Evolutionary conservation across 2,888 invertebrate genomes (phyloP).

Genomic region (Tridacna crocea): DNA sequence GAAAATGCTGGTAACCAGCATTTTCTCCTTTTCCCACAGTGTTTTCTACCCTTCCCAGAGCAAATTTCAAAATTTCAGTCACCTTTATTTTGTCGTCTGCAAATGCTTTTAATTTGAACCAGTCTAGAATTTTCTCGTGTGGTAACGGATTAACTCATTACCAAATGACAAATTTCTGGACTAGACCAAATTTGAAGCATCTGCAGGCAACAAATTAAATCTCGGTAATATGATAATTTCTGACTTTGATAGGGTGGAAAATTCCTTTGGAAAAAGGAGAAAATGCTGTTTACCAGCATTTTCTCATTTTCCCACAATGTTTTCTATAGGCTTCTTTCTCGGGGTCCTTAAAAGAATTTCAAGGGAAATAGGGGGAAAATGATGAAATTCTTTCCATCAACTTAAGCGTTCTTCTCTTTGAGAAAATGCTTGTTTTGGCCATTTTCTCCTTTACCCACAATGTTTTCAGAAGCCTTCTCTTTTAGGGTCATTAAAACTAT

Average conservation of each 20-base stretch:
- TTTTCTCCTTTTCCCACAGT: background rate
- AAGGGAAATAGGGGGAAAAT: background rate
- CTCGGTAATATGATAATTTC: no score
- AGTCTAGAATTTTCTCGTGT: background rate
- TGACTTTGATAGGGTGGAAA: no score
- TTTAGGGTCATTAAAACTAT: no score
- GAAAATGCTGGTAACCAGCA: background rate
- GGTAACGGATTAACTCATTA: no score
- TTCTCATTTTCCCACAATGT: no score
- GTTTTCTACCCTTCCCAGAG: background rate
- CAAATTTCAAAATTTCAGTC: background rate
- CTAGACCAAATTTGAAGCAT: no score
- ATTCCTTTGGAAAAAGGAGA: no score
- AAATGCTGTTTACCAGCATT: no score
- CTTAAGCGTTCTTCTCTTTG: background rate
- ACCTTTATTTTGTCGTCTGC: background rate
- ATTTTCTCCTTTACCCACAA: background rate
- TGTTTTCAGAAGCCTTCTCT: constrained; percentile 9
- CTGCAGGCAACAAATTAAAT: no score
- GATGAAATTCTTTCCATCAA: background rate
- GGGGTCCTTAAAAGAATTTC: no score
- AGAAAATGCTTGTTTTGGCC: background rate
- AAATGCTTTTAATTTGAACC: background rate
- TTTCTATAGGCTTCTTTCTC: no score
- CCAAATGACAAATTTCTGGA: no score